Conservation (phyloP, 2,113 vertebrate species). For the Eulacestoma nigropectus region DNA sequence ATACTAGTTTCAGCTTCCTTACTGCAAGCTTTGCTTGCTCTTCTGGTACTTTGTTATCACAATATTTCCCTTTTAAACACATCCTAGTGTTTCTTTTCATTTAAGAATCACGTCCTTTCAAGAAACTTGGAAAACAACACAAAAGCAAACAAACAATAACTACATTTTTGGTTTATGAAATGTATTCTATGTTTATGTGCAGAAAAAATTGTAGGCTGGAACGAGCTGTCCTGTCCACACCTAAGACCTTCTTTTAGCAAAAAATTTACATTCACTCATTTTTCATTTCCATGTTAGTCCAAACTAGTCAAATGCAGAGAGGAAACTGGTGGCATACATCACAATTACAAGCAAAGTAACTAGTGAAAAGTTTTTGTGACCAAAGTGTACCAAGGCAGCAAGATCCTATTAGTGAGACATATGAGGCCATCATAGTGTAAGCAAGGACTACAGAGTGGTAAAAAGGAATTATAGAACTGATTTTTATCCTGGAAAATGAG, state of each 20-base stretch:
- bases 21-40: not conserved
- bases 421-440: not conserved
- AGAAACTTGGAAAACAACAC: conserved; percentile 2
- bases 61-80: not conserved
- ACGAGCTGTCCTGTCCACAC: not conserved
- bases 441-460: not conserved
- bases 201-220: conserved; percentile 7
- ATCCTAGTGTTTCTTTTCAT: not conserved
- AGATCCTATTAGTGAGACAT: not conserved
- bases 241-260: not conserved
- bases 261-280: not conserved
- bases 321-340: not conserved
- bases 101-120: not conserved
- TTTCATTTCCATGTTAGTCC: not conserved
- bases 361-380: not conserved
- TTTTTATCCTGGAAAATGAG: not conserved
- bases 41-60: not conserved
- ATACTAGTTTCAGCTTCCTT: not conserved
- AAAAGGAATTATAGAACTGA: not conserved
- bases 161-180: conserved; percentile 18
- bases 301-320: not conserved
- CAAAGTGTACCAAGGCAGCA: not conserved
- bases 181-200: not conserved
- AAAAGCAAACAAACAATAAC: not conserved
- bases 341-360: not conserved